Evolutionary conservation across 2,888 invertebrate species (phyloP).

Genomic region (Heteromurus nitidus): DNA sequence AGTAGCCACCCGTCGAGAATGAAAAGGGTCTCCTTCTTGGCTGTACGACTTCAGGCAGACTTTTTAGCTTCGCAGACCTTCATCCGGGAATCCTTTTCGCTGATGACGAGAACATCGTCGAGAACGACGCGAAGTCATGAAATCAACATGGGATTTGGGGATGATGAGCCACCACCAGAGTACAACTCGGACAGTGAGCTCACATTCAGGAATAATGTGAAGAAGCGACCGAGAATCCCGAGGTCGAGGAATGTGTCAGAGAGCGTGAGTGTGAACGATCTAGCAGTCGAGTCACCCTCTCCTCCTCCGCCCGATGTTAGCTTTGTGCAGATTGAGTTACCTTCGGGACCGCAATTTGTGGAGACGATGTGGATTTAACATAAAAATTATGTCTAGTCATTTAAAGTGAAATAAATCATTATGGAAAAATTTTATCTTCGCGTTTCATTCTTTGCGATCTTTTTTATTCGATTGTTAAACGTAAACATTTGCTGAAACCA

Average conservation of each 20-base stretch:
- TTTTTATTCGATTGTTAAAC: no score
- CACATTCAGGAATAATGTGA: conserved; percentile 19
- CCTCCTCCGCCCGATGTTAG: conserved; percentile 5
- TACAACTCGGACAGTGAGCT: conserved; percentile 46
- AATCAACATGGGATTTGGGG: background rate
- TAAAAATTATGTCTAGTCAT: background rate
- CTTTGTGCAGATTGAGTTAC: conserved; percentile 48
- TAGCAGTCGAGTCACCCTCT: background rate
- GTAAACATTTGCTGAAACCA: no score
- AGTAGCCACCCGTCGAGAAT: no score
- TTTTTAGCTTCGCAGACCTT: conserved; percentile 60
- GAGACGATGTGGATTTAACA: conserved; percentile 65
- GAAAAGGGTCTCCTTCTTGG: conserved; percentile 34
- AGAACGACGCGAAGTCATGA: conserved; percentile 47
- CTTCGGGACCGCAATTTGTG: conserved; percentile 42
- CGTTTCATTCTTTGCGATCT: no score
- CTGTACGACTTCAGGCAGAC: conserved; percentile 46
- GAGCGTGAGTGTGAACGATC: background rate
- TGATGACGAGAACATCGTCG: conserved; percentile 46
- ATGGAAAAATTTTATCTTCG: no score
- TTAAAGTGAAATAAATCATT: no score
- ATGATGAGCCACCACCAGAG: conserved; percentile 2
- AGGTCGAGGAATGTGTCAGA: conserved; percentile 54
- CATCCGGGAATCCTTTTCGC: conserved; percentile 52
- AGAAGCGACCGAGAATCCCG: conserved; percentile 47